Conservation (phyloP, 1,140 invertebrate genomes). For the Hyposmocoma kahamanoa region DNA sequence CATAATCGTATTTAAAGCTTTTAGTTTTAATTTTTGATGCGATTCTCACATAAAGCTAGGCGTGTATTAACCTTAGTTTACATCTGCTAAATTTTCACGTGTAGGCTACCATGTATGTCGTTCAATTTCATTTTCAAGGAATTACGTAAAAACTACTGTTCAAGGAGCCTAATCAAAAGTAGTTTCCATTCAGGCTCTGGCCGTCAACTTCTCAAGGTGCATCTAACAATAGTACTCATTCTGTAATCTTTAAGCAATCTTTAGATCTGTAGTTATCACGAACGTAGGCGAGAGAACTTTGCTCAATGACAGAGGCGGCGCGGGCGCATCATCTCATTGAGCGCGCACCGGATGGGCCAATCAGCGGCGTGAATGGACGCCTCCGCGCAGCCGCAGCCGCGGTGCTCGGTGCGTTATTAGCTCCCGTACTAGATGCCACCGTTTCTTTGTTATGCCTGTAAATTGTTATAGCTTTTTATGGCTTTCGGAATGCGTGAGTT, state of each 20-base stretch:
- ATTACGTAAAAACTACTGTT: too few relatives aligned
- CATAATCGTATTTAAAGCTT: too few relatives aligned
- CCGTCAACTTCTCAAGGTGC: too few relatives aligned
- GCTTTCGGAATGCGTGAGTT: constrained; percentile 35
- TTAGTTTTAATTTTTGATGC: too few relatives aligned
- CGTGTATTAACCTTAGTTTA: too few relatives aligned
- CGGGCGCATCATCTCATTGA: constrained; percentile 69
- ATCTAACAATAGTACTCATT: not conserved
- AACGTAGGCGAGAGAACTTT: constrained; percentile 68
- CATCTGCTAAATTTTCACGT: too few relatives aligned
- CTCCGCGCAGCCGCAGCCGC: constrained; percentile 45
- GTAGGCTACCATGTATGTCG: too few relatives aligned
- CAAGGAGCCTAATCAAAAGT: too few relatives aligned
- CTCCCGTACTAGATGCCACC: constrained; percentile 57
- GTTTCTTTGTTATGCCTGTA: constrained; percentile 60
- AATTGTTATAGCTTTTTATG: constrained; percentile 59
- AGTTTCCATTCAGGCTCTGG: too few relatives aligned
- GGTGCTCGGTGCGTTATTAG: constrained; percentile 45
- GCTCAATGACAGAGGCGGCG: constrained; percentile 67
- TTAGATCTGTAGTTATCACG: constrained; percentile 37
- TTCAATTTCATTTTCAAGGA: too few relatives aligned
- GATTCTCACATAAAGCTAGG: too few relatives aligned
- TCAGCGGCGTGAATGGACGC: constrained; percentile 69
- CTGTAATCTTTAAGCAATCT: constrained; percentile 40
- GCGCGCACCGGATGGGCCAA: constrained; percentile 68